Percentiles rank a stretch among this genome's conserved stretches.
These are phyloP conservation scores for Falco concolor DNA, from an alignment of 2,797 vertebrate species.

Conservation along the genomic window DNA sequence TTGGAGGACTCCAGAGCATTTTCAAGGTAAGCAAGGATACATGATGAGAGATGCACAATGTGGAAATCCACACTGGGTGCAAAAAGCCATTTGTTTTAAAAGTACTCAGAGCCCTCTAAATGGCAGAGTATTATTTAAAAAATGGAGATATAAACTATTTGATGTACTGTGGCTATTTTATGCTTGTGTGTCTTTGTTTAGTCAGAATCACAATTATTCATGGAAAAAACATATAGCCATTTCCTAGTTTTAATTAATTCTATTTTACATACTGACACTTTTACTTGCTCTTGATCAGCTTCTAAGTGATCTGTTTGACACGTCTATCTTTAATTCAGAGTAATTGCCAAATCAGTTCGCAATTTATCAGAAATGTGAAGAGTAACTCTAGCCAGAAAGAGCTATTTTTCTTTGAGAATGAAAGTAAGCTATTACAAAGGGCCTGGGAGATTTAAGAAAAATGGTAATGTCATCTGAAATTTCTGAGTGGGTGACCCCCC, in stretches of 20 bases:
- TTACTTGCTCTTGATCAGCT: slow-evolving; percentile 56
- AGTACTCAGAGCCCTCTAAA: neutral
- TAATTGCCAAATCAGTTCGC: slow-evolving; percentile 24
- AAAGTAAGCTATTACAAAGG: neutral
- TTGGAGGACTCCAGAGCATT: neutral
- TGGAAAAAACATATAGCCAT: neutral
- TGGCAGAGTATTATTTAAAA: neutral
- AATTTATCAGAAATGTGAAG: slow-evolving; percentile 56
- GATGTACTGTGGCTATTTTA: neutral
- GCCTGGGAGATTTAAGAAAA: slow-evolving; percentile 18
- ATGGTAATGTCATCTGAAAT: neutral
- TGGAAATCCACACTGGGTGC: neutral
- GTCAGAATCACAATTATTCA: neutral
- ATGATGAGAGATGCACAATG: neutral
- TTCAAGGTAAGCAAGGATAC: neutral
- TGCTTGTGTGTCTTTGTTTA: neutral
- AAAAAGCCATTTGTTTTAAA: neutral
- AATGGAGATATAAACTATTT: neutral
- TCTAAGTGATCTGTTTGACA: slow-evolving; percentile 59
- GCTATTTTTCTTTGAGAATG: slow-evolving; percentile 39
- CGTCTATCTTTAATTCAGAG: slow-evolving; percentile 47
- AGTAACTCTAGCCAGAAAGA: slow-evolving; percentile 1
- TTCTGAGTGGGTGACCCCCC: neutral
- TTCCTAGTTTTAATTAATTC: slow-evolving; percentile 59
- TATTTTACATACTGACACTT: slow-evolving; percentile 48